phyloP scores from a whole-genome alignment of 2,888 invertebrate species.

The Parapristionchus giblindavisi region DNA sequence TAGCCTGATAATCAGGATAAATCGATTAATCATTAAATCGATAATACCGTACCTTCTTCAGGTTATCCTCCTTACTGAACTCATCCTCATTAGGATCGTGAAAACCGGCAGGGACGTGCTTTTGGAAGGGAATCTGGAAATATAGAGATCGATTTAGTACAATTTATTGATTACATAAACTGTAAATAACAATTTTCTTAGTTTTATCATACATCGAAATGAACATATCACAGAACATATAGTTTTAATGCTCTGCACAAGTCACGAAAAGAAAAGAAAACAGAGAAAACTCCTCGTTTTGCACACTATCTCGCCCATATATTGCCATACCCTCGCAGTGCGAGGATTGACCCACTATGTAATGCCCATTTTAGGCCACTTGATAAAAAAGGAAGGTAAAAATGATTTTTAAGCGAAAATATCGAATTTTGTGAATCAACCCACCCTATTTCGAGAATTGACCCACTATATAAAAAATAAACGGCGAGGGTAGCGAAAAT shows the following conservation, averaged over 20 bases:
- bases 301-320: no score
- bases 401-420: no score
- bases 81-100: constrained; percentile 91
- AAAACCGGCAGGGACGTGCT: constrained; percentile 78
- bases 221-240: background rate
- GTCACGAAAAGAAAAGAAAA: no score
- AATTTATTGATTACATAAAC: background rate
- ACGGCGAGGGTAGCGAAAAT: no score
- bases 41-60: constrained; percentile 43
- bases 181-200: background rate
- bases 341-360: no score
- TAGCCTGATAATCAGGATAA: constrained; percentile 43
- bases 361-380: no score
- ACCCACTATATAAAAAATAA: no score
- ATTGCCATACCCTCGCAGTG: no score
- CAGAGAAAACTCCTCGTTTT: no score
- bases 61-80: constrained; percentile 66
- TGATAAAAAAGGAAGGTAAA: no score
- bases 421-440: no score
- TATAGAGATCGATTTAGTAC: background rate
- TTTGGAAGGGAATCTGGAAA: constrained; percentile 80
- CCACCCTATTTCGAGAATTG: no score
- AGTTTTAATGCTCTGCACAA: background rate
- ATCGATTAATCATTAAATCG: background rate
- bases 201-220: background rate